Base-by-base conservation (phyloP, 1,140 invertebrate species). In the Lordiphosa mommai region DNA sequence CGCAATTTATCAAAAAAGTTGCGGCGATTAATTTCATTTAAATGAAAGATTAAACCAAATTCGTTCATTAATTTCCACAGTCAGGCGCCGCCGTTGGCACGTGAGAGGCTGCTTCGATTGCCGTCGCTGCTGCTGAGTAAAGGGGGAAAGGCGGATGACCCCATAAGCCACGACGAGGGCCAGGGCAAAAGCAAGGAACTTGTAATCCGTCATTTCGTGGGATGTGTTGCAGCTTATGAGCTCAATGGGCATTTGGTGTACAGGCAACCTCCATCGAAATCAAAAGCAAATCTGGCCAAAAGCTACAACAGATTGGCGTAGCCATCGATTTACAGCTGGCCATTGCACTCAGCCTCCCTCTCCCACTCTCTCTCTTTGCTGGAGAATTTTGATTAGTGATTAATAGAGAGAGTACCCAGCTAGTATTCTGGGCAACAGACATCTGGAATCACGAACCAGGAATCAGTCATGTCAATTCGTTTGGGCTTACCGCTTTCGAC, bases 1-100 rank as follows among this genome's bases (percentile, higher is more conserved):
- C 38, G 51, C 32, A 55, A 55, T 55, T 55, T 44, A 55, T 55
- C 51, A 55, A 55, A 55, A 55, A 55, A 53, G 38, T 55, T 55
- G 30, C 29, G 41, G 40, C 51, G 51, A 55, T 55, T 55, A 55
- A 55, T 55, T 55, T 55, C 32, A 55, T 55, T 55, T 55, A 55
- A 55, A 55, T 55, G 51, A 55, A 55, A 55, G 51, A 55, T 55
- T 55, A 44, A 44, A 46, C 51, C 33, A 33, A 55, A 55, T 55
- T 33, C 51, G 51, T 55, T 55, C 51, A 46, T 46, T 44, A 46
- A 44, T 55, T 55, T 53, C 27, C 50, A 51, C 20, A 38, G 49
- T 40, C 33, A 27, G 40, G 10, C 20, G 40, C n/a, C 20, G 40
- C n/a, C 40, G 20, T 27, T 40, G 32, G 30, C 30, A 50, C 32